Evolutionary conservation across 2,888 invertebrate species (phyloP), one percentile per base, ranked within the genome.

Genomic region (Dolichopus griseipennis): DNA sequence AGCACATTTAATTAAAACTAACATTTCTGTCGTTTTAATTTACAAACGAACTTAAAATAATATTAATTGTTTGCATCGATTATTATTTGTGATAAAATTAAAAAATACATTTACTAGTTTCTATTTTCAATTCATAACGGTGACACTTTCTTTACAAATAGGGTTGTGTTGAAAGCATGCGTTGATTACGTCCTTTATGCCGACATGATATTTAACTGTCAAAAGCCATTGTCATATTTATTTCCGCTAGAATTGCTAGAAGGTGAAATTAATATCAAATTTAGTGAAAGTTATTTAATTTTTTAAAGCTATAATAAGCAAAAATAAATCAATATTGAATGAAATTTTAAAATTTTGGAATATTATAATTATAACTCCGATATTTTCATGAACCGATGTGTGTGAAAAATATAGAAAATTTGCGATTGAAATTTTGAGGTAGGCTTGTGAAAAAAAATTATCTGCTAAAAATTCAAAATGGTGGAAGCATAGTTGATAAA

Each of bases 371-470:
- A 12, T 34, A 64, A 64, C 34, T 20, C 9, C 18, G 8, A 20
- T 64, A 33, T 33, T 64, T 34, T 15, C 20, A 20, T 64, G 20
- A 33, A 67, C 82, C 83, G 87, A 87, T 87, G 87, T 82, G 82
- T 78, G 76, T 77, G 75, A 79, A 81, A 80, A 82, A 82, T 81
- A 79, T 78, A 81, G 83, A 84, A 85, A 86, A 83, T 84, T 86
- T 83, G 84, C 84, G 86, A 88, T 87, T 86, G 84, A 85, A 79
- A 77, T 84, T 84, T 86, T 86, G 87, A 81, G 81, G 81, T 81
- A 79, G 72, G 87, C 86, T 52, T 52, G 52, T 52, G 52, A 18
- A 27, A 27, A 27, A 5, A 52, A 52, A 52, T 12, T 18, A 18
- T 52, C 6, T 83, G 84, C 84, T 84, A 68, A 71, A 72, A 76